Evolutionary conservation across 2,888 invertebrate species (phyloP).

Genomic region (Aphodius sticticus): DNA sequence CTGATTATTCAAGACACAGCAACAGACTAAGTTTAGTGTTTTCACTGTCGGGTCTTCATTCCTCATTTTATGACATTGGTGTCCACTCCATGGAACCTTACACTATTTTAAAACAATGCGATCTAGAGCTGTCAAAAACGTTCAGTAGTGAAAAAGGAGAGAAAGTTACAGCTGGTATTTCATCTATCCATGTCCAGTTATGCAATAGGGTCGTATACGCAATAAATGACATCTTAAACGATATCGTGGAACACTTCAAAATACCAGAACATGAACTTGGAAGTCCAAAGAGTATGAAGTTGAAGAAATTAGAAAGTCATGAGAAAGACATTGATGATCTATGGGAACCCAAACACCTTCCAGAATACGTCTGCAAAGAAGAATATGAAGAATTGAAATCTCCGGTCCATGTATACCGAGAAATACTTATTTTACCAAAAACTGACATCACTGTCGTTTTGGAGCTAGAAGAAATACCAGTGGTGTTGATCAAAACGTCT

Average conservation of each 20-base stretch:
- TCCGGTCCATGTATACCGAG: conserved; percentile 41
- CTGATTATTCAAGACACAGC: conserved; percentile 75
- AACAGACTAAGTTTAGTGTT: conserved; percentile 71
- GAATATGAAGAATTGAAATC: conserved; percentile 38
- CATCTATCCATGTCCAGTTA: conserved; percentile 74
- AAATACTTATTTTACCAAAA: conserved; percentile 55
- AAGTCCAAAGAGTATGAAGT: conserved; percentile 27
- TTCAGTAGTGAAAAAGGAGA: conserved; percentile 73
- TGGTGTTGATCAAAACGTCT: conserved; percentile 65
- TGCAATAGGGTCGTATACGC: conserved; percentile 79
- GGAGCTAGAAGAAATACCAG: conserved; percentile 69
- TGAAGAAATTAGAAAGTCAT: conserved; percentile 21
- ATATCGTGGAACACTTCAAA: conserved; percentile 59
- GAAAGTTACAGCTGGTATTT: conserved; percentile 70
- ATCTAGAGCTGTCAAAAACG: conserved; percentile 72
- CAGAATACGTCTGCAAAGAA: conserved; percentile 48
- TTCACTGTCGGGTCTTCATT: conserved; percentile 68
- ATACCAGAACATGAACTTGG: conserved; percentile 51
- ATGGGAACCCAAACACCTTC: conserved; percentile 76
- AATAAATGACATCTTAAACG: conserved; percentile 65
- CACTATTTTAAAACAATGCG: conserved; percentile 72
- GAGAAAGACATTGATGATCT: conserved; percentile 64
- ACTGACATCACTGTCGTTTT: conserved; percentile 70
- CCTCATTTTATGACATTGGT: conserved; percentile 57
- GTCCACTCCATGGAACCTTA: conserved; percentile 61